phyloP scores from a whole-genome alignment of 2,797 vertebrate species.

The Neosilurus mollespiculum region DNA sequence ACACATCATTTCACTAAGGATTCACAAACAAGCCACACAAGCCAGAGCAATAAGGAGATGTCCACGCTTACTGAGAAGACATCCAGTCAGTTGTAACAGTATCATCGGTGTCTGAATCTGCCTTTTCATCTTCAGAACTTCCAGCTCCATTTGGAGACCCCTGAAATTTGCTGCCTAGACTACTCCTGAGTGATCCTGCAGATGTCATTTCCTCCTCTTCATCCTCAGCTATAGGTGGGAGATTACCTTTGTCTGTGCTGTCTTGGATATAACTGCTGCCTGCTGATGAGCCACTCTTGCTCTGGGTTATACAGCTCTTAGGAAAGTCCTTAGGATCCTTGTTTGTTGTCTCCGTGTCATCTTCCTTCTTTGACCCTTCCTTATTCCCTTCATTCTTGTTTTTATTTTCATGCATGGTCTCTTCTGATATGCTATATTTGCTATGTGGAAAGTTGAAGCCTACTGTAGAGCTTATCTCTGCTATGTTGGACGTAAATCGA shows the following conservation, averaged over 20 bases:
- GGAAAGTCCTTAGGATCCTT: neutral
- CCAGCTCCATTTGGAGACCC: slow-evolving; percentile 26
- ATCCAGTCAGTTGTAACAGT: slow-evolving; percentile 49
- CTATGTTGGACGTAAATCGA: neutral
- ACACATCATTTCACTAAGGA: slow-evolving; percentile 63
- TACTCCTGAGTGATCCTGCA: slow-evolving; percentile 42
- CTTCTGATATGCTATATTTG: slow-evolving; percentile 65
- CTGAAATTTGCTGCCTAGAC: slow-evolving; percentile 24
- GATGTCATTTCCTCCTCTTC: slow-evolving; percentile 65
- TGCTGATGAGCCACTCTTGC: slow-evolving; percentile 29
- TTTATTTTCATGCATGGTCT: slow-evolving; percentile 63
- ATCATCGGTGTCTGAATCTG: slow-evolving; percentile 59
- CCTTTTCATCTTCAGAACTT: slow-evolving; percentile 30
- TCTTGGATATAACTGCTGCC: slow-evolving; percentile 37
- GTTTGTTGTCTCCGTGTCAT: neutral
- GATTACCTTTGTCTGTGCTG: slow-evolving; percentile 53
- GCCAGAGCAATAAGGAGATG: slow-evolving; percentile 6
- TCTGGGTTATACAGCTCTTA: neutral
- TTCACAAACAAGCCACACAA: slow-evolving; percentile 60
- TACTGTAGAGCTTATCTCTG: slow-evolving; percentile 20
- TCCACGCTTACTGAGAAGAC: slow-evolving; percentile 66
- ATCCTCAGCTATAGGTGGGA: slow-evolving; percentile 69
- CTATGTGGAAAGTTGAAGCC: slow-evolving; percentile 33
- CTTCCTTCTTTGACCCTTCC: slow-evolving; percentile 14
- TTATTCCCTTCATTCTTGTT: slow-evolving; percentile 54